phyloP scores from a whole-genome alignment of 2,113 vertebrate genomes.

The Nyctibius bracteatus region DNA sequence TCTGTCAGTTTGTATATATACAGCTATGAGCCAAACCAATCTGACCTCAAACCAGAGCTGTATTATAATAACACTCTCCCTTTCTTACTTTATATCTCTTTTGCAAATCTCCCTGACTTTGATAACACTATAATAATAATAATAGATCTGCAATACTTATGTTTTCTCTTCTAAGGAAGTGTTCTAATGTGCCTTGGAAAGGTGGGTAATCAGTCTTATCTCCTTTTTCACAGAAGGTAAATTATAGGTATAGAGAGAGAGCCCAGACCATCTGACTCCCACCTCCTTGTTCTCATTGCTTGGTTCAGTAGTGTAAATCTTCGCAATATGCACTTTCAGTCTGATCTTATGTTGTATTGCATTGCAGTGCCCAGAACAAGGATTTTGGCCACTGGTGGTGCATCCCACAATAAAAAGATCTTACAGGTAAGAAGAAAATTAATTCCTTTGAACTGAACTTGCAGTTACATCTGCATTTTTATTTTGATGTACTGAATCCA shows the following conservation, averaged over 20 bases:
- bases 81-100: background rate
- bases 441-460: background rate
- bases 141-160: conserved; percentile 28
- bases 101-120: conserved; percentile 8
- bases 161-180: background rate
- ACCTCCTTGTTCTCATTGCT: background rate
- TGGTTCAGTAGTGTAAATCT: background rate
- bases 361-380: conserved; percentile 83
- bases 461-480: background rate
- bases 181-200: background rate
- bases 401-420: conserved; percentile 85
- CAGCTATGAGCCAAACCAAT: background rate
- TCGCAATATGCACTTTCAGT: background rate
- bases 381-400: conserved; percentile 93
- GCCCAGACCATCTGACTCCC: background rate
- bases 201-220: conserved; percentile 2
- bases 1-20: conserved; percentile 38
- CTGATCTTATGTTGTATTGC: conserved; percentile 23
- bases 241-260: background rate
- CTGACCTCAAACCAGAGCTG: conserved; percentile 19
- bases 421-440: conserved; percentile 79
- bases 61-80: background rate
- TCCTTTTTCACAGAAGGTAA: background rate
- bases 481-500: background rate
- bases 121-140: background rate